phyloP scores from a whole-genome alignment of 1,140 invertebrate genomes.

The Probaryconus sp. region DNA sequence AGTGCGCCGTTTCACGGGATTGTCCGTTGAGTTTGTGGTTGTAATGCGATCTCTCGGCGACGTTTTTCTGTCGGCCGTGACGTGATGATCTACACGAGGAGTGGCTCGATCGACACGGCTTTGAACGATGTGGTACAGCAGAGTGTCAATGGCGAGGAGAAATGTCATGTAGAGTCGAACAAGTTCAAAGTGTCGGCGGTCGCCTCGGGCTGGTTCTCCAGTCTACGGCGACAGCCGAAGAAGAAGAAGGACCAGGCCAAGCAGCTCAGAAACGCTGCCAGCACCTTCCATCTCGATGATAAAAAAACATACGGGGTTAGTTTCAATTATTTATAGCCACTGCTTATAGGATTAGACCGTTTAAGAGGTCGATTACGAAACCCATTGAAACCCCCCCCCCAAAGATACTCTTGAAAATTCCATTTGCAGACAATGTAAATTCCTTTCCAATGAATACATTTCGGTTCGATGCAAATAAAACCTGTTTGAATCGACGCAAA shows the following conservation, averaged over 20 bases:
- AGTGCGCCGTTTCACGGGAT: too few species aligned
- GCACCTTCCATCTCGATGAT: not conserved
- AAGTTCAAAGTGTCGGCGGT: constrained; percentile 77
- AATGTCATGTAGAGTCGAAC: constrained; percentile 22
- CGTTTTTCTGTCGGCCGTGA: constrained; percentile 6
- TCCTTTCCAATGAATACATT: too few species aligned
- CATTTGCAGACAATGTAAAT: too few species aligned
- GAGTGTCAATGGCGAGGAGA: not conserved
- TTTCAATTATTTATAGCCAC: constrained; percentile 20
- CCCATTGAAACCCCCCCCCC: too few species aligned
- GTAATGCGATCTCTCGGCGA: too few species aligned
- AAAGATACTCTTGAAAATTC: too few species aligned
- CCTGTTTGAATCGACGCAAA: too few species aligned
- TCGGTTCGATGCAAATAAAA: too few species aligned
- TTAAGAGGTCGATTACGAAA: too few species aligned
- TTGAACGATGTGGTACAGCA: constrained; percentile 65
- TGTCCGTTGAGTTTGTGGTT: not conserved
- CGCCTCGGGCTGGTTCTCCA: constrained; percentile 87
- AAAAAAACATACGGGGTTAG: constrained; percentile 66
- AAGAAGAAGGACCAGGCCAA: constrained; percentile 79
- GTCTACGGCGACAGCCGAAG: constrained; percentile 81
- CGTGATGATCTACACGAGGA: constrained; percentile 74
- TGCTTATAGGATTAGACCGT: too few species aligned
- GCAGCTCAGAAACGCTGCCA: constrained; percentile 80
- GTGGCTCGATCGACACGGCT: constrained; percentile 45